Base-by-base conservation (phyloP, 2,888 invertebrate genomes). In the Lomographa bimaculata region DNA sequence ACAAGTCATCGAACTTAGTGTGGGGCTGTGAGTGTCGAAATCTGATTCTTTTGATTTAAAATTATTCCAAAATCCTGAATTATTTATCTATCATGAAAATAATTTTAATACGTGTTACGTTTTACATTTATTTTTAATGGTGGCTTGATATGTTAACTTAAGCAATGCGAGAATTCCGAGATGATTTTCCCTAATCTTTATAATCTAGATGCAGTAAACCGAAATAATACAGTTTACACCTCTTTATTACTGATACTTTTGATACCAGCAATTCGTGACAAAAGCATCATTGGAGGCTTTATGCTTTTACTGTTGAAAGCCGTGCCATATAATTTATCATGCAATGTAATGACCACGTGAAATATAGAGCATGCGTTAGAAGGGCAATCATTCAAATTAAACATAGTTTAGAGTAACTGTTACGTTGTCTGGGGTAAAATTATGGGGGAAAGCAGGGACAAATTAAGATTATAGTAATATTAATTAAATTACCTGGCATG, bases 261-360 rank as follows among this genome's bases (percentile, higher is more conserved):
- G n/a, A n/a, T n/a, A n/a, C 28, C 55, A 49, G 33, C 48, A 53
- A 55, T 52, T 35, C 52, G 55, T 63, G 55, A 58, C 57, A 61
- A 58, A 61, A 59, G 45, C 36, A 50, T 55, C 61, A 59, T 59
- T 61, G 55, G 53, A 43, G 40, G 41, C 52, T 57, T 60, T 53
- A 51, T 38, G 25, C 20, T 56, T 54, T 48, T 52, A 55, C 46
- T 41, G 43, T 23, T 12, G 38, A 47, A 54, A 51, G 43, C 38
- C 43, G 51, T 45, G 45, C 45, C 49, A 40, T 54, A 54, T 51
- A 54, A 33, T 51, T 43, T 45, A 54, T 41, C 46, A 47, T 43
- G 33, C 33, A 23, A 23, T 46, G 45, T 54, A 51, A 54, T 51
- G 46, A 41, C 38, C 25, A 49, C 33, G 54, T 54, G 51, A 51